Base-by-base conservation (phyloP, 2,113 vertebrate species). In the Poeciliopsis turrubarensis region DNA sequence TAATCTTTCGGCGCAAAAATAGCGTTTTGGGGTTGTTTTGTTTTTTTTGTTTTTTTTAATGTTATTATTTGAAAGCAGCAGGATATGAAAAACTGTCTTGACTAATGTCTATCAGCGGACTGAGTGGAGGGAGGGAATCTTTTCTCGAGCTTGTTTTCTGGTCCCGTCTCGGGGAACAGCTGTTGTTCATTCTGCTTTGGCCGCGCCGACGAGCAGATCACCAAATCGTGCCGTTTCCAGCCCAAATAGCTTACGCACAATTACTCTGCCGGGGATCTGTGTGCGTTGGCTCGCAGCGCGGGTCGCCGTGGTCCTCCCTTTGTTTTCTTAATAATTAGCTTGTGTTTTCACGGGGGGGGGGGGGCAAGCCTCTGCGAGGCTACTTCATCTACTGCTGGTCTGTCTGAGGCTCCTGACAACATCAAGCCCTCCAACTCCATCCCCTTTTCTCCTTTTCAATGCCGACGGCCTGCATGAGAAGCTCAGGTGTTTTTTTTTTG, bases 261-360 rank as follows among this genome's bases (percentile, higher is more conserved):
- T 96, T 96, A 96, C 94, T 94, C 95, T 95, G 95, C 95, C 95
- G 95, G 93, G 89, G 94, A 94, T 90, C 93, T 95, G 94, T 95
- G 90, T 93, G 89, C 94, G 89, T 94, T 95, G 93, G 95, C 95
- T 95, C 90, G 25, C 51, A 25, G 51, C 15, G 22, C 15, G 51
- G 51, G 74, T 87, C 82, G 85, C 92, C 93, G 91, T 89, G 86
- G 90, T 93, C 93, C 92, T 67, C 87, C 86, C 92, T 94, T 95
- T 95, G 94, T 96, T 97, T 96, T 96, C 93, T 90, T 95, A 95
- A 95, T 95, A 96, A 96, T 97, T 96, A 97, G 93, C 92, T 93
- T 92, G 85, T 94, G 93, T 95, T 92, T 93, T 93, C 84, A 88
- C 92, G 94, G 91, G 92, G 60, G 29, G 95, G 91, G 93, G 92